phyloP scores from a whole-genome alignment of 2,113 vertebrate species.

The Promerops cafer region DNA sequence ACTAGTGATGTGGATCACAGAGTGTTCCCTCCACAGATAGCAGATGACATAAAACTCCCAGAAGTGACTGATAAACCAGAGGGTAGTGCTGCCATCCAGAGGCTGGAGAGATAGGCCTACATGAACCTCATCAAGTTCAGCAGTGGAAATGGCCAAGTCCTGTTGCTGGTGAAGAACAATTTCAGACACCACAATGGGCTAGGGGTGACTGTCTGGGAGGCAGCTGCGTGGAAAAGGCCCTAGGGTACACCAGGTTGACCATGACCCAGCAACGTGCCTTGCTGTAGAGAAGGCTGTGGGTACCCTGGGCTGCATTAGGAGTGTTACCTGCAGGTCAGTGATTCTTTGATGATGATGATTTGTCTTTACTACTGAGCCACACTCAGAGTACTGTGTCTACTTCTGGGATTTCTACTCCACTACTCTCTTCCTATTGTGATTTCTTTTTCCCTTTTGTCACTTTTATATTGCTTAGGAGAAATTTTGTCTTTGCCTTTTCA shows the following conservation, averaged over 20 bases:
- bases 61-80: background rate
- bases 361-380: background rate
- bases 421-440: background rate
- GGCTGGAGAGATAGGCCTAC: background rate
- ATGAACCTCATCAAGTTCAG: background rate
- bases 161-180: background rate
- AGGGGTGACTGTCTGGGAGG: background rate
- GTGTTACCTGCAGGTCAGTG: background rate
- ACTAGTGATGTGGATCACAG: background rate
- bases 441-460: background rate
- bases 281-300: background rate
- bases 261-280: background rate
- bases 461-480: background rate
- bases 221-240: background rate
- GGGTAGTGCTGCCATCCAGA: background rate
- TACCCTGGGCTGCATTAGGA: background rate
- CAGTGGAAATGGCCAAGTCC: background rate
- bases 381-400: fast-evolving
- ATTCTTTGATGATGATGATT: too few species aligned
- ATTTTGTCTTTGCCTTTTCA: background rate
- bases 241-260: background rate
- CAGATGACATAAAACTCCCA: background rate
- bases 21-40: too few species aligned
- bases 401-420: background rate
- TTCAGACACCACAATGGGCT: background rate